A percentile compares a stretch with the other conserved stretches of the same genome.
Conservation (phyloP, 2,113 vertebrate genomes). For the Pygathrix nemaeus region DNA sequence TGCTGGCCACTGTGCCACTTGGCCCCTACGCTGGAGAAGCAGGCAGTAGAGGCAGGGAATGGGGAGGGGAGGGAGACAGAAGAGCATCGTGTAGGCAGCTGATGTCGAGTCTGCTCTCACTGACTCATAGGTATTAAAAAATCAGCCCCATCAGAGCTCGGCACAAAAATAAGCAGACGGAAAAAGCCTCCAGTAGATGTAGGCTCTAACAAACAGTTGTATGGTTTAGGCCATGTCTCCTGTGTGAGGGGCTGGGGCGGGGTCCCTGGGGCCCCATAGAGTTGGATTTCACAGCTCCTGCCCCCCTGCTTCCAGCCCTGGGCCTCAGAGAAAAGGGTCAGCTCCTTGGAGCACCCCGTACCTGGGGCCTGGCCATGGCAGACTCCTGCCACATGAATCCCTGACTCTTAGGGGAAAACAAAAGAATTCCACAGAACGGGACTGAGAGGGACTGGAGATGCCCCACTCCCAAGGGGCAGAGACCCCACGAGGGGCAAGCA, state of each 20-base stretch:
- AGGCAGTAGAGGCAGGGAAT: neutral
- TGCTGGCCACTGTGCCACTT: neutral
- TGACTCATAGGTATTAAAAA: neutral
- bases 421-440: neutral
- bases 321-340: neutral
- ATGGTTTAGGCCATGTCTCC: neutral
- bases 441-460: neutral
- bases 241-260: neutral
- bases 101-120: neutral
- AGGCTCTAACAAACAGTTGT: neutral
- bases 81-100: neutral
- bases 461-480: neutral
- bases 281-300: neutral
- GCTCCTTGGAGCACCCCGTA: neutral
- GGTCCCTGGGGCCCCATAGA: no score
- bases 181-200: neutral
- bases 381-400: neutral
- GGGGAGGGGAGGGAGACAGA: neutral
- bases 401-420: neutral
- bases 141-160: neutral
- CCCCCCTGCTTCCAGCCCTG: neutral
- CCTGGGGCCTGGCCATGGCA: neutral
- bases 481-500: neutral
- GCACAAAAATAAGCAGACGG: constrained; percentile 6
- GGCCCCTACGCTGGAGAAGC: neutral